These are phyloP conservation scores for Penaeus indicus DNA, from an alignment of 1,140 invertebrate genomes.

Conservation along the genomic window DNA sequence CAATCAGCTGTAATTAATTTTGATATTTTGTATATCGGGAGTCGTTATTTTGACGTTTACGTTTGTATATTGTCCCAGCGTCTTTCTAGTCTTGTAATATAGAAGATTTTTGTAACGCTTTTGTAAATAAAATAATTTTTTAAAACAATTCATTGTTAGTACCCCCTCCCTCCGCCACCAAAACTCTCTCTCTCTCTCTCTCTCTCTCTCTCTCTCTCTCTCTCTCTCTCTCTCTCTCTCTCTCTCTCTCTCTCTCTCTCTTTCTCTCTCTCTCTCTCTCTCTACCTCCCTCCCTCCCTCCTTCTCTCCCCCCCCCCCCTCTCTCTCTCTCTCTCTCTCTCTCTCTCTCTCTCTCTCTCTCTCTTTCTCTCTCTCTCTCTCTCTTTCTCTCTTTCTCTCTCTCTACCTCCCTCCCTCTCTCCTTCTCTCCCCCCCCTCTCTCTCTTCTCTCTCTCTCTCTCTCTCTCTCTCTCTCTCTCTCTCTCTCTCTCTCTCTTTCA, in stretches of 20 bases:
- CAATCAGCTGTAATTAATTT: not conserved
- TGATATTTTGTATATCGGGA: conserved; percentile 1
- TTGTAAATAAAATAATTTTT: not conserved
- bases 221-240: conserved; percentile 5
- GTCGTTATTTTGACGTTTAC: not conserved
- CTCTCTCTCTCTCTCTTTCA: conserved; percentile 5
- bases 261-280: too few species aligned
- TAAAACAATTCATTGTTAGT: not conserved
- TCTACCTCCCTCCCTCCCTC: too few species aligned
- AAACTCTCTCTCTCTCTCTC: not conserved
- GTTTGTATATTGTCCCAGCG: not conserved
- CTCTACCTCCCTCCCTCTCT: not conserved
- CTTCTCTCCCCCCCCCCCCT: too few species aligned
- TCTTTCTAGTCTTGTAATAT: conserved; percentile 2
- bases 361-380: not conserved
- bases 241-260: not conserved
- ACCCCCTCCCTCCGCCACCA: not conserved
- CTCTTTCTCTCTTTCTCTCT: not conserved
- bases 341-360: not conserved
- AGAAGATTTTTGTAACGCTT: conserved; percentile 7
- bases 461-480: not conserved
- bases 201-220: not conserved
- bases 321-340: not conserved
- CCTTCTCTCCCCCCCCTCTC: not conserved
- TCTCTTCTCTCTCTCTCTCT: too few species aligned